Percentiles rank a stretch among this genome's conserved stretches.
Evolutionary conservation across 2,113 vertebrate genomes (phyloP).

Genomic region (Egretta garzetta): DNA sequence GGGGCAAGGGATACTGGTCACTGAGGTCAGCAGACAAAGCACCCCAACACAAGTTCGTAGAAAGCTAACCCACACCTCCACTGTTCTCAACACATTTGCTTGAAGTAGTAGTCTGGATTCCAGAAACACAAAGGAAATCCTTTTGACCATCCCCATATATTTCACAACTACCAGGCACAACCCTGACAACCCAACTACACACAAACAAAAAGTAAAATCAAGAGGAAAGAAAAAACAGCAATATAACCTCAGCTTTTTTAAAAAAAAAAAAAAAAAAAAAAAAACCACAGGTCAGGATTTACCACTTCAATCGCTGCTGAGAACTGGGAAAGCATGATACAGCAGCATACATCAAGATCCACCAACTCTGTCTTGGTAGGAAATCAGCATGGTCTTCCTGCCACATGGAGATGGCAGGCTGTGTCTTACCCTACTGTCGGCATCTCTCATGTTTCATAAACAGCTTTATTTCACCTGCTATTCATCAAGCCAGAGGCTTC

Average conservation of each 20-base stretch:
- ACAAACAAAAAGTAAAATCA: not conserved
- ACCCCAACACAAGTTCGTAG: not conserved
- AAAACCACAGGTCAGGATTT: not conserved
- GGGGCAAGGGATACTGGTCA: not conserved
- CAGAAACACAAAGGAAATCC: not conserved
- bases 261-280: not conserved
- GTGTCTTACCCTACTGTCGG: not conserved
- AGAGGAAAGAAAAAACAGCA: not conserved
- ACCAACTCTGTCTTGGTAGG: not conserved
- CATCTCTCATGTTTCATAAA: not conserved
- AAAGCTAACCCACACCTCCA: not conserved
- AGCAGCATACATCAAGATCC: not conserved
- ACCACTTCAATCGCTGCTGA: not conserved
- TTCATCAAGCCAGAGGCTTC: not conserved
- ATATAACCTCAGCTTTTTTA: not conserved
- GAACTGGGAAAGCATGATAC: not conserved
- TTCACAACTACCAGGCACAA: not conserved
- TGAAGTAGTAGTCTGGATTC: not conserved
- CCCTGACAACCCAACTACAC: not conserved
- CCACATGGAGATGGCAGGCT: not conserved
- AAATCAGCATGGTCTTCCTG: not conserved
- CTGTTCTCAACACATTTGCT: rapidly evolving
- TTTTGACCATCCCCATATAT: not conserved
- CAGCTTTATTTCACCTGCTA: not conserved
- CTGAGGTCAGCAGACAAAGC: not conserved